A percentile compares a stretch with the other conserved stretches of the same genome.
These are phyloP conservation scores for Heteronetta atricapilla DNA, from an alignment of 2,113 vertebrate genomes.

Conservation along the genomic window DNA sequence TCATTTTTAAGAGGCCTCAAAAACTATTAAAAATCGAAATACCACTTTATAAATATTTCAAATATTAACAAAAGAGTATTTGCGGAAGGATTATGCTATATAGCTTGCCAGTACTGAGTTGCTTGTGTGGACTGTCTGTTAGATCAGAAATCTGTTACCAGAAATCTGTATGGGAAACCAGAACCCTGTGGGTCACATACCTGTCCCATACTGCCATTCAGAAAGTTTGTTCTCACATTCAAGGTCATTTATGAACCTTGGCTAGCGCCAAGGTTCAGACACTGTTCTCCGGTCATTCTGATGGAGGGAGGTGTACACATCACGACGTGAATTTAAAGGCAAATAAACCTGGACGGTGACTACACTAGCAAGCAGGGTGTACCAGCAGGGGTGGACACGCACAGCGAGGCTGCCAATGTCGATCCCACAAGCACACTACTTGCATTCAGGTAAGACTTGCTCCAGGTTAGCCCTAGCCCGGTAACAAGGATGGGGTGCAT, in stretches of 20 bases:
- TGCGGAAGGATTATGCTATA: neutral
- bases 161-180: neutral
- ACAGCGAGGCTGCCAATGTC: neutral
- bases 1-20: neutral
- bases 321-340: neutral
- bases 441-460: neutral
- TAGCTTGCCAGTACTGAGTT: neutral
- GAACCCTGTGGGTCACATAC: neutral
- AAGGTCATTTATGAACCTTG: neutral
- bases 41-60: neutral
- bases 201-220: neutral
- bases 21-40: neutral
- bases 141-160: neutral
- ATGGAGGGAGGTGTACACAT: neutral
- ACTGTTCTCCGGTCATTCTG: neutral
- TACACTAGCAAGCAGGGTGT: neutral
- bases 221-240: neutral
- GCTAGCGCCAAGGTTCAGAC: neutral
- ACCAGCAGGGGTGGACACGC: neutral
- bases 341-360: neutral
- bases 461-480: neutral
- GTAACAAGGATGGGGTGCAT: too few species aligned
- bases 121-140: neutral
- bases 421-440: rapidly evolving
- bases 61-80: neutral